Base-by-base conservation (phyloP, 2,113 vertebrate species). In the sheep (Ovis aries) region DNA sequence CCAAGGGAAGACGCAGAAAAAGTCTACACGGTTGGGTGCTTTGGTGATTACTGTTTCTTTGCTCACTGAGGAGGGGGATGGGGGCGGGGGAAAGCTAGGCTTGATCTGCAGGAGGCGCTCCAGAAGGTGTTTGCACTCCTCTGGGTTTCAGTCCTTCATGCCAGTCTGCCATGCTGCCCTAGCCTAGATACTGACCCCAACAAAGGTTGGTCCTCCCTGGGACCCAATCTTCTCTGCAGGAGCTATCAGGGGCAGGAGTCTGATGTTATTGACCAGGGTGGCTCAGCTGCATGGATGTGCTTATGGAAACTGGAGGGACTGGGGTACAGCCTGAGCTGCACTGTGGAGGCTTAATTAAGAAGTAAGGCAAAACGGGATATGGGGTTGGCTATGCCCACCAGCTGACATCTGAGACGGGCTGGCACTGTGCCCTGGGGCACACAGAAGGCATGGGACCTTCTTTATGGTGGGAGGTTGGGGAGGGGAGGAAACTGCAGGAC, bases 301-400 rank as follows among this genome's bases (percentile, higher is more conserved):
- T 88, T 48, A n/a, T 29, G 48, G 84, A 40, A 57, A 74, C 82
- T 1, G 8, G 31, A 95, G 97, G 92, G 97, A 98, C 59, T 45
- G 89, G 97, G 98, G 97, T 88, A 96, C 87, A 97, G 96, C 96
- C 43, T 74, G 92, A 97, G 98, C 84, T 45, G 91, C 12, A 71
- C 81, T 71, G 57, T 74, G 36, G 83, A 96, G 97, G 97, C 98
- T 96, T 98, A 95, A 98, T 92, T 98, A 97, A 98, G 98, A 95
- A 17, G 87, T 31, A 91, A 91, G 92, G 19, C 60, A 71, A 74
- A 92, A 78, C 7, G 86, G 43, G 64, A 82, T 98, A 95, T 97
- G 94, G 40, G 29, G 98, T 95, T 98, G 31, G 9, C 45, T 11
- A 12, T 3, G 60, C 55, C 1, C 36, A 0, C 14, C 53, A 21